phyloP scores from a whole-genome alignment of 2,797 vertebrate genomes.

The Hipposideros larvatus region DNA sequence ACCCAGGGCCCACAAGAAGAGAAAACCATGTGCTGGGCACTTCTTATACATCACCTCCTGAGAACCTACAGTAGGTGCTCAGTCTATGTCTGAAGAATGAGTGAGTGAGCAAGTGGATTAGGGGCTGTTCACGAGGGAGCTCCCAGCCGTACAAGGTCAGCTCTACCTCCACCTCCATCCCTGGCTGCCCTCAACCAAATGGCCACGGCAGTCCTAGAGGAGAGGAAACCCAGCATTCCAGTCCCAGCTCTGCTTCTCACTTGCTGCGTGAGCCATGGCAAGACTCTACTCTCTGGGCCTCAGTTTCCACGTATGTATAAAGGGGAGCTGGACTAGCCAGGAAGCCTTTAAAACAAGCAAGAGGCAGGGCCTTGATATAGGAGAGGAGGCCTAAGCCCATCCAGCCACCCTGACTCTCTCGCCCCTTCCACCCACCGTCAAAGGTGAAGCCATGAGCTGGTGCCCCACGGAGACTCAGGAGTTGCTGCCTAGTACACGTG shows the following conservation, averaged over 20 bases:
- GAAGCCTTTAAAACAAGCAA: background rate
- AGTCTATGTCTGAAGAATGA: background rate
- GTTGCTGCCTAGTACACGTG: too few relatives aligned
- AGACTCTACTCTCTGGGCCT: background rate
- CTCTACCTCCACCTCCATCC: background rate
- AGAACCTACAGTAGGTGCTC: background rate
- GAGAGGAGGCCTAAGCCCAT: background rate
- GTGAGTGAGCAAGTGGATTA: too few relatives aligned
- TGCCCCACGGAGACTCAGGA: background rate
- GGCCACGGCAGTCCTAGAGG: background rate
- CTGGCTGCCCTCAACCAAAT: background rate
- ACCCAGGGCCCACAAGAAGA: background rate
- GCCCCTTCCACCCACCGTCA: background rate
- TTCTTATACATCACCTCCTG: background rate
- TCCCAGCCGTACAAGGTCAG: background rate
- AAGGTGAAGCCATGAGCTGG: background rate
- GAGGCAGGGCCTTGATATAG: background rate
- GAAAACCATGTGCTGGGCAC: background rate
- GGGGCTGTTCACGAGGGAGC: rapidly evolving
- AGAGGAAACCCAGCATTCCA: background rate
- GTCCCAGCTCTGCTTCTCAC: background rate
- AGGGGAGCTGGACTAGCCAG: background rate
- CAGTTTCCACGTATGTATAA: background rate
- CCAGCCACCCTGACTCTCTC: background rate
- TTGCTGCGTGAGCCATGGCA: background rate